Conservation (phyloP, 1,140 invertebrate genomes). For the Chymomyza costata region DNA sequence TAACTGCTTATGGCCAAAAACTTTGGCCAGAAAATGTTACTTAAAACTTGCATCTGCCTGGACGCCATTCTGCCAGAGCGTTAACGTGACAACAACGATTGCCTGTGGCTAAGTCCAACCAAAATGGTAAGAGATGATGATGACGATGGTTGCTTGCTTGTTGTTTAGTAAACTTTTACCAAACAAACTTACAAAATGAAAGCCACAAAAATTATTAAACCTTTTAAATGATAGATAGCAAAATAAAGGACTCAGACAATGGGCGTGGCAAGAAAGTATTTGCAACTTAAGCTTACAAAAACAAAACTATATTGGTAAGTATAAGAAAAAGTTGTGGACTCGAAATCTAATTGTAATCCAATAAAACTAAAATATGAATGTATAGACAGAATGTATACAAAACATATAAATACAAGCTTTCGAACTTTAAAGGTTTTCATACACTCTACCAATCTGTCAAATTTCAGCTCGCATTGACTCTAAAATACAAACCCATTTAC, state of each 20-base stretch:
- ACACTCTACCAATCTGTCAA: too few relatives aligned
- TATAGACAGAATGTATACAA: too few relatives aligned
- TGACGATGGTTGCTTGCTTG: not conserved
- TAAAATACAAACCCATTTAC: too few relatives aligned
- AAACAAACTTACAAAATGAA: not conserved
- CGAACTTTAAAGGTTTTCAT: too few relatives aligned
- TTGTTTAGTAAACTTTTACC: not conserved
- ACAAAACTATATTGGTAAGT: too few relatives aligned
- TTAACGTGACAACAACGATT: not conserved
- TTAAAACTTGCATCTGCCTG: not conserved
- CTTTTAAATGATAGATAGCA: not conserved
- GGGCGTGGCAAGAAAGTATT: not conserved
- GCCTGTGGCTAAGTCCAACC: not conserved
- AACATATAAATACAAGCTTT: too few relatives aligned
- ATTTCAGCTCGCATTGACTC: too few relatives aligned
- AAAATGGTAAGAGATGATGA: not conserved
- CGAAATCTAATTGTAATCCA: too few relatives aligned
- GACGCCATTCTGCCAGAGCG: not conserved
- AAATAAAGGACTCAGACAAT: not conserved
- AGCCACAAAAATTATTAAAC: constrained; percentile 4
- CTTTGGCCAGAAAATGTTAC: constrained; percentile 11
- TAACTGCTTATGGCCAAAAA: constrained; percentile 31
- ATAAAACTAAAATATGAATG: too few relatives aligned
- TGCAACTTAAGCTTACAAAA: not conserved
- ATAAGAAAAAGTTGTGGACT: too few relatives aligned